Percentiles rank a stretch among this genome's conserved stretches.
These are phyloP conservation scores for Fulmarus glacialis DNA, from an alignment of 2,113 vertebrate species.

Conservation along the genomic window DNA sequence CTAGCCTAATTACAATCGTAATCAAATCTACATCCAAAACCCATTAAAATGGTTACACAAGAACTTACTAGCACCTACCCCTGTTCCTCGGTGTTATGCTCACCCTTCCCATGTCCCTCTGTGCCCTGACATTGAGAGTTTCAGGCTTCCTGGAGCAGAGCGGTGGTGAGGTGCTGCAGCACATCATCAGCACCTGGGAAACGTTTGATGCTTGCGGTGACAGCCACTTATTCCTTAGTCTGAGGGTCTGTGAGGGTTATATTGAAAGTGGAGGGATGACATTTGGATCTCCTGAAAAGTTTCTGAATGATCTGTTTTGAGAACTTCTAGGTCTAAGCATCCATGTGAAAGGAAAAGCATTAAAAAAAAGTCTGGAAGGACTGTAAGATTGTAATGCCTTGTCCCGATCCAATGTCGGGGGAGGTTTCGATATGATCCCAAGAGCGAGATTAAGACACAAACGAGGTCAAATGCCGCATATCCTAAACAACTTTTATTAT, in stretches of 20 bases:
- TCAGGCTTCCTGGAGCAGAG: not conserved
- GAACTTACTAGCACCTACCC: not conserved
- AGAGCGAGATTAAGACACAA: no score
- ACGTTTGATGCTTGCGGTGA: rapidly evolving
- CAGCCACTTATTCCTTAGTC: not conserved
- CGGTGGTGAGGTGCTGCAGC: rapidly evolving
- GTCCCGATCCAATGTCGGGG: no score
- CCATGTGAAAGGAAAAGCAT: not conserved
- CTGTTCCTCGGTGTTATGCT: rapidly evolving
- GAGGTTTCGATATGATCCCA: no score
- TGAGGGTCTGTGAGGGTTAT: not conserved
- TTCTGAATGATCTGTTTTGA: not conserved
- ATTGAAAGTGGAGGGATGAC: not conserved
- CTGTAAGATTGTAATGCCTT: not conserved
- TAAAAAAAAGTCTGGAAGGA: not conserved
- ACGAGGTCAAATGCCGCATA: no score
- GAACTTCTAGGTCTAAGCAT: not conserved
- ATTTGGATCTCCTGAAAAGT: not conserved
- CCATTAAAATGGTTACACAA: not conserved
- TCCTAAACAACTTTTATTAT: no score
- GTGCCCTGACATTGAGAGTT: not conserved
- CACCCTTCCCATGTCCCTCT: not conserved
- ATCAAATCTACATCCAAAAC: not conserved
- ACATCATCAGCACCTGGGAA: not conserved
- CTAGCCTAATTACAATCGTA: not conserved